Evolutionary conservation across 2,113 vertebrate genomes (phyloP).

Genomic region (Phyllopteryx taeniolatus): DNA sequence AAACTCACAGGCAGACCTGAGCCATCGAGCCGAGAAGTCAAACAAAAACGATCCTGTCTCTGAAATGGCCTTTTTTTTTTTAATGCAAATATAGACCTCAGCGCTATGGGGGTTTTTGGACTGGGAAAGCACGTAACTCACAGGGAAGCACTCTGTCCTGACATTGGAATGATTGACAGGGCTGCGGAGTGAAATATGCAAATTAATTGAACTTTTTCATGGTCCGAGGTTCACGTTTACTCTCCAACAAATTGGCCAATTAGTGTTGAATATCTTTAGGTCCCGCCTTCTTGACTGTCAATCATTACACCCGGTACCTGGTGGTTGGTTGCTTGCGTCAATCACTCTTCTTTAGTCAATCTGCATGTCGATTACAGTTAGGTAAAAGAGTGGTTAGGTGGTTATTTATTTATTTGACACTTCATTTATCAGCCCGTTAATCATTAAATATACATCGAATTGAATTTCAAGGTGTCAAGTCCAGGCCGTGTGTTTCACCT

Average conservation of each 20-base stretch:
- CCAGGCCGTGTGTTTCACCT: neutral
- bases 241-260: neutral
- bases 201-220: neutral
- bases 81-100: neutral
- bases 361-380: neutral
- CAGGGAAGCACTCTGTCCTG: neutral
- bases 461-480: neutral
- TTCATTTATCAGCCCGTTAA: too few relatives aligned
- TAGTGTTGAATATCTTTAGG: neutral
- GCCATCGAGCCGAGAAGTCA: neutral
- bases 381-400: too few relatives aligned
- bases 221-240: neutral
- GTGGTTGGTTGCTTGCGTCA: neutral
- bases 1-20: neutral
- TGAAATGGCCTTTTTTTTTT: neutral
- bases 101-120: neutral
- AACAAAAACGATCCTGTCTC: neutral
- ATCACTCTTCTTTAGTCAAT: neutral
- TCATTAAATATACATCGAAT: neutral
- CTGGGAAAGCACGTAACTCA: neutral
- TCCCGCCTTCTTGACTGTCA: neutral
- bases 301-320: neutral
- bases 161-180: neutral
- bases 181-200: neutral
- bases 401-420: too few relatives aligned